Base-by-base conservation (phyloP, 2,888 invertebrate genomes). In the Athalia rosae region DNA sequence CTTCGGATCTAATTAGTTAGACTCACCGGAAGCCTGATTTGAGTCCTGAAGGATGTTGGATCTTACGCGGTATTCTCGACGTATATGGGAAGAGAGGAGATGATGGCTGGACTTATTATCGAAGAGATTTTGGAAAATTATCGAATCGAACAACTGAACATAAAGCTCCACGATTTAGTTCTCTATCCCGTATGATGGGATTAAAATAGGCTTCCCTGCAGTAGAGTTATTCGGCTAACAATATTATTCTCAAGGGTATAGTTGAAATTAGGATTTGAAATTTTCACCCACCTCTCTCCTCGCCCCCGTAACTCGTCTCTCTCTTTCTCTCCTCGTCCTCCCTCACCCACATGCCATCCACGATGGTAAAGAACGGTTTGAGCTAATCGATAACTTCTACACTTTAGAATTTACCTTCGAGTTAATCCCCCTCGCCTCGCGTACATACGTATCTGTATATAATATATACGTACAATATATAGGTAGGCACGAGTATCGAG, bases 121-220 rank as follows among this genome's bases (percentile, higher is more conserved):
- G 41, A 28, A 4, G 41, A 67, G 50, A 67, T 67, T 66, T 66
- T 0, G 11, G 50, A 41, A 67, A 67, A 67, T 67, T 67, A 53
- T 67, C 6, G 11, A 67, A 66, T 66, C 66, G 13, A 66, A 66
- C 9, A 48, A 5, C 66, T 48, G 53, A 53, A 50, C 50, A 28
- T 28, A 50, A 67, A 67, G 67, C 67, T 67, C 50, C 8, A 50
- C 48, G 47, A 67, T 67, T 67, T 28, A 50, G 53, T 50, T 67
- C 67, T 67, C 41, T 11, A 50, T 67, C 28, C 67, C 67, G 67
- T 67, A 50, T 50, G 50, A 67, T 67, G 0, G 50, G 67, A 53
- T 67, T 50, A 53, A 5, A 15, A 41, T 3, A 48, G 28, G 28
- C 53, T 41, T 50, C 28, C 41, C n/a, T n/a, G n/a, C 47, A 15